Evolutionary conservation across 1,140 invertebrate genomes (phyloP), one percentile per base, ranked within the genome.

Genomic region (Drosophila rufa): DNA sequence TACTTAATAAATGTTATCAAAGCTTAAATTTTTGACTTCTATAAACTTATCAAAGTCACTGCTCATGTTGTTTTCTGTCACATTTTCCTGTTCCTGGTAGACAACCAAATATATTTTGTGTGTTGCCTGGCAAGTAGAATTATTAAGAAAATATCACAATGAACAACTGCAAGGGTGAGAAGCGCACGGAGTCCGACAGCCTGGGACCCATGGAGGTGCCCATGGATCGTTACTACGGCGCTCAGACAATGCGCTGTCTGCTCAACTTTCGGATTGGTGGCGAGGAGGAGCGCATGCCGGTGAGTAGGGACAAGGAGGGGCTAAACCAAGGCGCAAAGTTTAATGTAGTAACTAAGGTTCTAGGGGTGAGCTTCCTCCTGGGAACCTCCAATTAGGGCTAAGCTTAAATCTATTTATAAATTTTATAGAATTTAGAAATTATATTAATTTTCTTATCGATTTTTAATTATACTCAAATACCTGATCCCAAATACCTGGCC

Each of bases 191-290:
- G 94, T 95, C 93, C 45, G 98, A 99, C 91, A 98, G 98, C 5
- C 97, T 99, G 94, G 98, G 99, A 9, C 96, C 98, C 92, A 93
- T 99, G 17, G 96, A 98, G 90, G 98, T 99, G 2, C 98, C 98
- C 1, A 93, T 94, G 56, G 96, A 98, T 86, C 98, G 97, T 92
- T 97, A 99, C 91, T 99, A 99, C 96, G 99, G 99, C n/a, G 98
- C 98, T 1, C 98, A 99, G 93, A 99, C 99, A 33, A 96, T 98
- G 58, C 93, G 98, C 73, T 99, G 98, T 7, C 94, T 97, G 14
- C 96, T 98, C 90, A 99, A 99, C 94, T 99, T 99, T 94, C 97
- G 98, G 7, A 99, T 99, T 93, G 99, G 99, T n/a, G 98, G 97
- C 27, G 94, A 95, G 48, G 95, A 95, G 48, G 98, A 99, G 94